Base-by-base conservation (phyloP, 1,140 invertebrate genomes). In the Aphelenchoides fujianensis region DNA sequence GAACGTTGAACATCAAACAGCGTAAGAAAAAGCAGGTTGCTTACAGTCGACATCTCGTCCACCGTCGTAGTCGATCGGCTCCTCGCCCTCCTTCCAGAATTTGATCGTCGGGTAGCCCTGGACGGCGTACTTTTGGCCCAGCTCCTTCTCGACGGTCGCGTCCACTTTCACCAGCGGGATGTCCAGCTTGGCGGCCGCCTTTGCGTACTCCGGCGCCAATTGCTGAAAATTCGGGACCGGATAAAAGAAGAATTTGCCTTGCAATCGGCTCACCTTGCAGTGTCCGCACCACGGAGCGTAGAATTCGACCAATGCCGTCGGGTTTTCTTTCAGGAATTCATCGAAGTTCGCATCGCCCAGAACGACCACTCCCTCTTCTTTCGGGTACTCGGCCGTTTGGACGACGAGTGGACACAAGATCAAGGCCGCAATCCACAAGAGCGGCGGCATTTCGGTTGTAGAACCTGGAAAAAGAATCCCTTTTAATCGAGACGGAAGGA, bases 151-250 rank as follows among this genome's bases (percentile, higher is more conserved):
- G 3, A 84, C 70, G 5, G 83, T 85, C 2, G 78, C 74, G 69
- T 84, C 83, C 27, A 84, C 79, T 73, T 84, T 84, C 7, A 82
- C 83, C 66, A 98, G 87, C 85, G 93, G 93, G 72, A 98, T 91
- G 9, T 92, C 92, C 41, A 89, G 89, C 78, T 90, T 88, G 52
- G 91, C 90, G 27, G 96, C 95, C 71, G 96, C 96, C 86, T 95
- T 95, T 28, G 89, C 93, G 86, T 94, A 99, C 86, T 98, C 94
- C 28, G 96, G 97, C 52, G 92, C 94, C 57, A 99, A 87, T 59
- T 72, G 68, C 81, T 41, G 48, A 59, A n/a, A 3, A n/a, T n/a
- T n/a, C n/a, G n/a, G n/a, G n/a, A n/a, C n/a, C n/a, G n/a, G n/a
- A n/a, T n/a, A n/a, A n/a, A n/a, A 30, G 16, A 72, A 1, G 1